These are phyloP conservation scores for Carcharodon carcharias DNA, from an alignment of 2,797 vertebrate genomes.

Conservation along the genomic window DNA sequence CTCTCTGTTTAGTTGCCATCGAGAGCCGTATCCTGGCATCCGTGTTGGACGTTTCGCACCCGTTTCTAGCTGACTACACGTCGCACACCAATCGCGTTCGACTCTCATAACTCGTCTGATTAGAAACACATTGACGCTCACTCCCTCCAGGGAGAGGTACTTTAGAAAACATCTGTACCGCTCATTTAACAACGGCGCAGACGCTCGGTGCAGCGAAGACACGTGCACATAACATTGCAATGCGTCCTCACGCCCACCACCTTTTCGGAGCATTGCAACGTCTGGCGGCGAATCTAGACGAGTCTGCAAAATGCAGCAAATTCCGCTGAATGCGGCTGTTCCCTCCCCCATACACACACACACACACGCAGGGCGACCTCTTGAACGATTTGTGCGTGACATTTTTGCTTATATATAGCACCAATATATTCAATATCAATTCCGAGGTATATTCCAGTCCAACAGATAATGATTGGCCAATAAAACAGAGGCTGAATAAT, in stretches of 20 bases:
- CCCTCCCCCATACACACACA: too few relatives aligned
- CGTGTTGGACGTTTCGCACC: conserved; percentile 45
- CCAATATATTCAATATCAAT: not conserved
- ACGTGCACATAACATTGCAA: not conserved
- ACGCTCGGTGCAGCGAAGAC: not conserved
- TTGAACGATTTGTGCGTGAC: not conserved
- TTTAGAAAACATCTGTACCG: conserved; percentile 37
- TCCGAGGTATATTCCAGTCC: not conserved
- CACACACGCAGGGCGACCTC: too few relatives aligned
- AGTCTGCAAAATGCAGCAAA: not conserved
- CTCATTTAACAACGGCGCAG: not conserved
- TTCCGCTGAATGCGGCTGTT: not conserved
- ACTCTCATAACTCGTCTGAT: conserved; percentile 46
- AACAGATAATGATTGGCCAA: not conserved
- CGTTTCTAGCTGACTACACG: conserved; percentile 43
- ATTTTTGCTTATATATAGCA: not conserved
- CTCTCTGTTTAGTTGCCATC: conserved; percentile 40
- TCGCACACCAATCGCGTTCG: conserved; percentile 16
- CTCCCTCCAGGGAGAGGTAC: conserved; percentile 55
- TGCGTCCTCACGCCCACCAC: not conserved
- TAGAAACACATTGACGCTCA: conserved; percentile 45
- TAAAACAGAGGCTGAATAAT: not conserved
- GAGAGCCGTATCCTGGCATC: conserved; percentile 30
- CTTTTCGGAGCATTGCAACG: not conserved
- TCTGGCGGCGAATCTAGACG: not conserved